Evolutionary conservation across 2,113 vertebrate genomes (phyloP), one percentile per base, ranked within the genome.

Genomic region (Acrocephalus arundinaceus): DNA sequence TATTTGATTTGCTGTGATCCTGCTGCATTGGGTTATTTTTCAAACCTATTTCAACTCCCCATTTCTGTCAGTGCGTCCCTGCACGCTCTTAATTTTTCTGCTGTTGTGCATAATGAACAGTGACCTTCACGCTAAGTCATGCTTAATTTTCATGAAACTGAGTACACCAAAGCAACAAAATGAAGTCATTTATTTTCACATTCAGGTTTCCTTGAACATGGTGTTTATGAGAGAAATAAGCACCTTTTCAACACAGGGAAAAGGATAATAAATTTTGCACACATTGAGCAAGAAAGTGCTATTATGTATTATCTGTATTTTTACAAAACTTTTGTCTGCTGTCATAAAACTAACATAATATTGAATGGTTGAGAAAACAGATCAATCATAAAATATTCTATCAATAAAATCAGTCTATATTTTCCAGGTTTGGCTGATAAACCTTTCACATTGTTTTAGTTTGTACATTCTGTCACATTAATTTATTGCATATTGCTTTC

Each of bases 121-220:
- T 81, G 89, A 91, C 94, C 87, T 95, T 95, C 91, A 70, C 23
- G 30, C 41, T 30, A 76, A 76, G 62, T 66, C 49, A 3, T 10
- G 57, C 68, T 81, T 84, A 10, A 6, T 85, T 94, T 75, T 85
- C 1, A 0, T 81, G 65, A 67, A 79, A 45, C 51, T 43, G 35
- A 67, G 30, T 37, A 25, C 68, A 75, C 52, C 49, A 68, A 88
- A 88, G 57, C 41, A 89, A 58, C 31, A 72, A 84, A 96, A 92
- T 37, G 27, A 89, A 94, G 76, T 45, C n/a, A 28, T 94, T 95
- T 89, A 35, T 71, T 92, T 96, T 94, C 73, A 75, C 70, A 46
- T 92, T 77, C 68, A 27, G 24, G 39, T 90, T 86, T 80, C 35
- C 39, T 37, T 0, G 1, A 39, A 61, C 7, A 2, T 28, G 8